Conservation (phyloP, 2,888 invertebrate species). For the Lochmaea capreae region DNA sequence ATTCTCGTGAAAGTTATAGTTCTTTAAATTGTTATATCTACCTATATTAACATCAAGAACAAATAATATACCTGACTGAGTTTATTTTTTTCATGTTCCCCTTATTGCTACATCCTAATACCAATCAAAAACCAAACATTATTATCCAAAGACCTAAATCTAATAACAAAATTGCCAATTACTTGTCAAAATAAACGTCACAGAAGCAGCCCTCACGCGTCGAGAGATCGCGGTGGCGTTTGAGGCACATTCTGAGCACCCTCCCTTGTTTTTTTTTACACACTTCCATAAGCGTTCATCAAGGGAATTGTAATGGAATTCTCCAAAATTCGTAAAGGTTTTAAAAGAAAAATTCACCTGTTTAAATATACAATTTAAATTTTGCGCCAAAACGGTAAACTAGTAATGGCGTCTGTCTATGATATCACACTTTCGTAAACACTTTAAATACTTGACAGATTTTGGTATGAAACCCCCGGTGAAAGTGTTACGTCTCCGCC, state of each 20-base stretch:
- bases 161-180: slow-evolving; percentile 50
- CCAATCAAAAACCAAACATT: slow-evolving; percentile 45
- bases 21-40: not conserved
- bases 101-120: slow-evolving; percentile 9
- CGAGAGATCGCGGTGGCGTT: slow-evolving; percentile 14
- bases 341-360: no score
- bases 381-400: no score
- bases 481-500: slow-evolving; percentile 9
- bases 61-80: not conserved
- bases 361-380: no score
- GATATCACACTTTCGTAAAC: no score
- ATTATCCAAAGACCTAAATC: slow-evolving; percentile 41
- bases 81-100: not conserved
- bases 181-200: slow-evolving; percentile 45
- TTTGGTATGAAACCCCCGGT: not conserved
- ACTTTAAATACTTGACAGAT: no score
- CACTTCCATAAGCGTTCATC: slow-evolving; percentile 28
- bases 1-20: not conserved
- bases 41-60: no score
- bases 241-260: slow-evolving; percentile 36
- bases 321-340: not conserved
- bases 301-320: not conserved
- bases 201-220: slow-evolving; percentile 24
- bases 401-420: no score
- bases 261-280: slow-evolving; percentile 48